Evolutionary conservation across 2,797 vertebrate genomes (phyloP), one percentile per base, ranked within the genome.

Genomic region (Pagetopsis macropterus): DNA sequence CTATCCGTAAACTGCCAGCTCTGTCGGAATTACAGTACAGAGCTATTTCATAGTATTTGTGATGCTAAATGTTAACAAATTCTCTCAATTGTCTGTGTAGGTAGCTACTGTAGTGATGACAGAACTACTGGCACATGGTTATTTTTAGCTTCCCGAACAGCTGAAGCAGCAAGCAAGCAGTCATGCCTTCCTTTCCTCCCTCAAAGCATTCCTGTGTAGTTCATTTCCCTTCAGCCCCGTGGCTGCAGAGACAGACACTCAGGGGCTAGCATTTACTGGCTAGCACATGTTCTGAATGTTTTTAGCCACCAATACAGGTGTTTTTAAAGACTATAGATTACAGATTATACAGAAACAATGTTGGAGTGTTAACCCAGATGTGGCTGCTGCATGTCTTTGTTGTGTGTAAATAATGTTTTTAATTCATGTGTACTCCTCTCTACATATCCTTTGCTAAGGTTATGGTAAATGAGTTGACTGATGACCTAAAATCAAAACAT

Each of bases 131-230:
- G 60, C 49, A 56, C 55, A 10, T 50, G 40, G 78, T 76, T 92
- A 93, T 92, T 91, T 92, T 86, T 92, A 93, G 87, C 71, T 70
- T 62, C 72, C 54, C 70, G 81, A 85, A 82, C 88, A 93, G 91
- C 89, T 92, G 90, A 87, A 82, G 85, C 70, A 81, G 80, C 65
- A 76, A 81, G 80, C 65, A 76, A 56, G 61, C 79, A 56, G 65
- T 19, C 72, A 52, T 54, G 57, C 46, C 60, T 58, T 75, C 51
- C 70, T 69, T 57, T 77, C 66, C 71, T 81, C 57, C 54, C 46
- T 59, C 55, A 19, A 74, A 79, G 63, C 60, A 76, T 81, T 87
- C 69, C 77, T 84, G 65, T 79, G 60, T 40, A 27, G 48, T 62
- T 65, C 17, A 52, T 70, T 51, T 64, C 55, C 51, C 45, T 49